Conservation (phyloP, 2,113 vertebrate genomes). For the Gymnogyps californianus region DNA sequence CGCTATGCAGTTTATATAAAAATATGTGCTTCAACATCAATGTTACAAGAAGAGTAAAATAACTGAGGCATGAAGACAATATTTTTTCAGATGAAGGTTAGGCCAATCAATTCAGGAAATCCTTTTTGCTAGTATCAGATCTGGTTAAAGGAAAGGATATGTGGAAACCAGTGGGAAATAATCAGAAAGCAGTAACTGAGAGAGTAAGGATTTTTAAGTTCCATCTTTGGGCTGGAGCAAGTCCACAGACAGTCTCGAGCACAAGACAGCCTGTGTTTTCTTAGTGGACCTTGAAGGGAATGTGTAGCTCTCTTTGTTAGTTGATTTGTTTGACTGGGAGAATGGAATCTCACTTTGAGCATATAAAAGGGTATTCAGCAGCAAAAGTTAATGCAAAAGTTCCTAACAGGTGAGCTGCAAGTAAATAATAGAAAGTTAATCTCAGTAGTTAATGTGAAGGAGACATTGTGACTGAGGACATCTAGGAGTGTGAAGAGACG, state of each 20-base stretch:
- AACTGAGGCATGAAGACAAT: background rate
- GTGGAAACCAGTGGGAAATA: background rate
- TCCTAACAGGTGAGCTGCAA: background rate
- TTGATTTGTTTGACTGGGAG: background rate
- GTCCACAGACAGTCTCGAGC: background rate
- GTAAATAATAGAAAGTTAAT: background rate
- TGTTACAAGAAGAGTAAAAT: background rate
- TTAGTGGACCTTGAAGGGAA: background rate
- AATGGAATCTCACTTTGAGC: background rate
- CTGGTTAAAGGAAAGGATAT: background rate
- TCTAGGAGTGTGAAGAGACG: background rate
- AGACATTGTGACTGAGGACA: background rate
- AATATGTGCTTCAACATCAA: background rate
- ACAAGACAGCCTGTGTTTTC: background rate
- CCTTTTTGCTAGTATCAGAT: background rate
- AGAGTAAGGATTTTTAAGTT: background rate
- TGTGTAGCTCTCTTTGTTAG: background rate
- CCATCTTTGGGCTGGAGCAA: background rate
- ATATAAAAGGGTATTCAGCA: background rate
- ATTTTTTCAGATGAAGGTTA: background rate
- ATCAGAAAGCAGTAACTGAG: background rate
- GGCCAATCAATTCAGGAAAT: background rate
- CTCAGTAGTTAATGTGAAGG: background rate
- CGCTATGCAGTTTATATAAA: background rate
- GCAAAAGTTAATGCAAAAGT: background rate